These are phyloP conservation scores for Gymnocheta viridis DNA, from an alignment of 2,888 invertebrate species.

Conservation along the genomic window DNA sequence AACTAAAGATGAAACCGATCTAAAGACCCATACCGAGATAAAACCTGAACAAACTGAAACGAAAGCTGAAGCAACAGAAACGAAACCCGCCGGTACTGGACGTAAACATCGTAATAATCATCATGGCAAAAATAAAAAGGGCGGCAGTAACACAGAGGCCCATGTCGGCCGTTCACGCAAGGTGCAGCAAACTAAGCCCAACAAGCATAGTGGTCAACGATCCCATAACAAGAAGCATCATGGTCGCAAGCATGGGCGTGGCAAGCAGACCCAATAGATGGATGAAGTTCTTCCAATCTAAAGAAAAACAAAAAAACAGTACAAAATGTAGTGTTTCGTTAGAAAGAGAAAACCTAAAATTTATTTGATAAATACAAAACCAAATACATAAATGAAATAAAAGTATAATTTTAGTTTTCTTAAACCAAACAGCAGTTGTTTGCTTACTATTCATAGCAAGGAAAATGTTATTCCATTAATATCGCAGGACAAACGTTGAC, in stretches of 20 bases:
- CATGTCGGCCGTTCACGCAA: slow-evolving; percentile 51
- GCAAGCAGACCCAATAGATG: slow-evolving; percentile 55
- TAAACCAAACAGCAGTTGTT: too few species aligned
- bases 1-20: slow-evolving; percentile 31
- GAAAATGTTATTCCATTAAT: too few species aligned
- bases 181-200: slow-evolving; percentile 46
- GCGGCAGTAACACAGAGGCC: slow-evolving; percentile 11
- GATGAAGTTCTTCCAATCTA: neutral
- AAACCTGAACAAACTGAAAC: slow-evolving; percentile 31
- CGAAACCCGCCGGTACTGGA: slow-evolving; percentile 36
- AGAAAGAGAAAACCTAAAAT: neutral
- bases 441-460: too few species aligned
- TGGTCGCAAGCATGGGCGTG: slow-evolving; percentile 62
- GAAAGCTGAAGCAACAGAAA: slow-evolving; percentile 25
- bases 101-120: slow-evolving; percentile 66
- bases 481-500: too few species aligned
- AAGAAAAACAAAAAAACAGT: slow-evolving; percentile 21
- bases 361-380: slow-evolving; percentile 10
- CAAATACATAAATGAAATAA: slow-evolving; percentile 41
- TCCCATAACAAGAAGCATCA: slow-evolving; percentile 57
- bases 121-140: slow-evolving; percentile 64
- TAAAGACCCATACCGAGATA: slow-evolving; percentile 12
- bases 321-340: slow-evolving; percentile 46
- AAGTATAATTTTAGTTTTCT: neutral
- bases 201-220: slow-evolving; percentile 60